Conservation (phyloP, 2,113 vertebrate genomes). For the Megatriorchis doriae region DNA sequence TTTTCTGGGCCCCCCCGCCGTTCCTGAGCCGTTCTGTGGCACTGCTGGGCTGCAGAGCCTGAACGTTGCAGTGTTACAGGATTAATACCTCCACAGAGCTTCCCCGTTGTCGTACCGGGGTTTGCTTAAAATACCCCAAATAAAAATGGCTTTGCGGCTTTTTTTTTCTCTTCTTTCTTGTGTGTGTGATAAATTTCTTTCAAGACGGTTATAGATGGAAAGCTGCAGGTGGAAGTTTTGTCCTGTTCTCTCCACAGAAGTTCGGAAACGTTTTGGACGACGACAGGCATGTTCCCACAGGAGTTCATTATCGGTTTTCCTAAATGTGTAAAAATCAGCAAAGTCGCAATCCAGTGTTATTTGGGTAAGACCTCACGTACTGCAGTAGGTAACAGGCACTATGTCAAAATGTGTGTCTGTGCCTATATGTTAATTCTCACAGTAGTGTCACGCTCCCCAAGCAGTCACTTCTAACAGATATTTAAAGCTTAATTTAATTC, state of each 20-base stretch:
- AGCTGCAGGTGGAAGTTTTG: neutral
- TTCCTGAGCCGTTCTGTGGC: fast-evolving
- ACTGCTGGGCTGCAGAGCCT: fast-evolving
- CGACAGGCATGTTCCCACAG: constrained; percentile 95
- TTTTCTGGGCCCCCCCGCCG: fast-evolving
- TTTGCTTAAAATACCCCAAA: neutral
- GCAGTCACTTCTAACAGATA: neutral
- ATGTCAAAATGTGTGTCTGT: neutral
- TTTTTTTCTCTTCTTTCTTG: too few species aligned
- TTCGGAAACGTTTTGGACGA: constrained; percentile 88
- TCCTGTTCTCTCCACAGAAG: constrained; percentile 67
- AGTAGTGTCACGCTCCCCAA: fast-evolving
- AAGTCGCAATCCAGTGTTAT: constrained; percentile 82
- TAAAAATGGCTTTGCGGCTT: neutral
- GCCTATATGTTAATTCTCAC: neutral
- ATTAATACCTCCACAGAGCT: neutral
- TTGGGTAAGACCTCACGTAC: constrained; percentile 73
- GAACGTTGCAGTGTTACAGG: fast-evolving
- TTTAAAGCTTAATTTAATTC: neutral
- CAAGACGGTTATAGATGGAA: fast-evolving
- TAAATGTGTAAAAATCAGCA: constrained; percentile 73
- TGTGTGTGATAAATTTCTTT: neutral
- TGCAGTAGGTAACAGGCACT: neutral
- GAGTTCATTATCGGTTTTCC: constrained; percentile 87
- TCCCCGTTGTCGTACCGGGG: fast-evolving